Evolutionary conservation across 2,797 vertebrate species (phyloP).

Genomic region (Arnoldichthys spilopterus): DNA sequence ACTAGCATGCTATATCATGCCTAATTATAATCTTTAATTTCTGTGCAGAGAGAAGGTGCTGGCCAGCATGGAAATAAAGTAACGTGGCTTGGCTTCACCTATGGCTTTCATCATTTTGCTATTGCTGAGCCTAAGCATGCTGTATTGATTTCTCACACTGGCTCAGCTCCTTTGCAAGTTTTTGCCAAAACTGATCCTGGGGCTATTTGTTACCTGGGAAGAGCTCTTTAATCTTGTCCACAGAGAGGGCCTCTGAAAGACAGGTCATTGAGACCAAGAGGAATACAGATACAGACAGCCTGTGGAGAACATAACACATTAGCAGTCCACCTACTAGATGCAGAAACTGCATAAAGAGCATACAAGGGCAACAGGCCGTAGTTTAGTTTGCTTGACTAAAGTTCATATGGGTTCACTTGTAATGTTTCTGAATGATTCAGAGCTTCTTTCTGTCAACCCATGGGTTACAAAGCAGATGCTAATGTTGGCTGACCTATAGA

Average conservation of each 20-base stretch:
- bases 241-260: constrained; percentile 47
- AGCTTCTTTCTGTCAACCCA: background rate
- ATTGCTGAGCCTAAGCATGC: background rate
- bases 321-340: background rate
- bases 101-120: background rate
- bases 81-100: background rate
- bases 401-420: background rate
- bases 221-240: constrained; percentile 37
- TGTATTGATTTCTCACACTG: background rate
- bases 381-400: background rate
- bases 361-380: background rate
- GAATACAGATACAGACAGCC: constrained; percentile 60
- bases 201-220: constrained; percentile 54
- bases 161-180: background rate
- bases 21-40: background rate
- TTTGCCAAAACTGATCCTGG: background rate
- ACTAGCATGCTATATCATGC: background rate
- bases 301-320: constrained; percentile 46
- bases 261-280: constrained; percentile 54
- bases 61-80: background rate
- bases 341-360: background rate
- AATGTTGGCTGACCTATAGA: background rate
- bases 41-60: background rate
- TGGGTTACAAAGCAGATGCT: background rate
- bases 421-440: background rate